Evolutionary conservation across 1,140 invertebrate species (phyloP), one percentile per base, ranked within the genome.

Genomic region (Polyergus mexicanus): DNA sequence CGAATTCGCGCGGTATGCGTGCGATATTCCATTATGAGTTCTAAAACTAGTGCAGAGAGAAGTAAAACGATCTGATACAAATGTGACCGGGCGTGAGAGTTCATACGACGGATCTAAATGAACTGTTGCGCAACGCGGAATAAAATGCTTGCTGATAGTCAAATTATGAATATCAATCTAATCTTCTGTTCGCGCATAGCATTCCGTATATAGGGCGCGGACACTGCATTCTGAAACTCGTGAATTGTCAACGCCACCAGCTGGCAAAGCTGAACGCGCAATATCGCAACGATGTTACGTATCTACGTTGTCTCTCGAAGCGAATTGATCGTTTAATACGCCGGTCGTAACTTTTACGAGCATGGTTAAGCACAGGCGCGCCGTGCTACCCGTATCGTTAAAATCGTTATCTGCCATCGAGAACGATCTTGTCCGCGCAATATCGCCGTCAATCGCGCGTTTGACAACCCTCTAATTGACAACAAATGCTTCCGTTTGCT

Each of bases 301-400:
- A 41, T 5, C 60, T 44, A 35, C 32, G 76, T 87, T 88, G 85
- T 76, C 71, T 76, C 71, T 84, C 77, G 60, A 71, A 66, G 19
- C 54, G 74, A 88, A 88, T 88, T 71, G 86, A 66, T 88, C 71
- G 58, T 88, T 80, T 88, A 88, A 88, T 72, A 78, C 51, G 54
- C 72, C 66, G 58, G 58, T 85, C 86, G 66, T 88, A 88, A 88
- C 16, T 85, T 88, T 88, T 88, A 88, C 60, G 80, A 88, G 38
- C 51, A 47, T 32, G 58, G 66, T 78, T 75, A 60, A 84, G 47
- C 72, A n/a, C 35, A 60, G 60, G 75, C 65, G 58, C 32, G 8
- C n/a, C 41, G 28, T 28, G 66, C 47, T 63, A 25, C 68, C 85
- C 54, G n/a, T 56, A 65, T 35, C 56, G 85, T 84, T 77, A 78